Evolutionary conservation across 2,113 vertebrate species (phyloP), one percentile per base, ranked within the genome.

Genomic region (Spea bombifrons): DNA sequence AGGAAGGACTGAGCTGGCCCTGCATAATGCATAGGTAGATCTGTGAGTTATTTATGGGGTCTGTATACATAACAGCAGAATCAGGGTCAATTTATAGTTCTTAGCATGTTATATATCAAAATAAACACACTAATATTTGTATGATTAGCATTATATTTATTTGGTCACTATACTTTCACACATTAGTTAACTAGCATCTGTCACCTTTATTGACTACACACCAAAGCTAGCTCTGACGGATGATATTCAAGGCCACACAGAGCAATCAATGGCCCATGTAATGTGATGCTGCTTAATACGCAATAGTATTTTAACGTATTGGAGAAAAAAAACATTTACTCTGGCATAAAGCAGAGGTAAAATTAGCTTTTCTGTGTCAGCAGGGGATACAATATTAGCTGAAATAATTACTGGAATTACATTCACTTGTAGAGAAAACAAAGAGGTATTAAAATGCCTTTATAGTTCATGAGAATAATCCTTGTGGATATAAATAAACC

Each of bases 151-250:
- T 30, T 30, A 30, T 30, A 30, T 30, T 30, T 30, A 30, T n/a
- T n/a, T 30, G 30, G 30, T 30, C 30, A 30, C 30, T 30, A 30
- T 30, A 30, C 30, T 30, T 30, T 30, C 1, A 30, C 30, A 30
- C 30, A 30, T 30, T 30, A 30, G 30, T 30, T 30, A 30, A 30
- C 30, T 30, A 30, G 30, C 30, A 1, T 30, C 30, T 30, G 30
- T 16, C 47, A 57, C 30, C 46, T n/a, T 75, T 75, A 75, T 44
- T 66, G 61, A 66, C 45, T 52, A 7, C 43, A 43, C 61, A 65
- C 43, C 61, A 46, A 65, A 44, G 15, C 6, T 16, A 3, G 12
- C 44, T 48, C 63, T 66, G 61, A 15, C 50, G 50, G 48, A 53
- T 10, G 5, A 66, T 57, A 55, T n/a, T 55, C 49, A 67, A 76